Evolutionary conservation across 2,888 invertebrate genomes (phyloP), one percentile per base, ranked within the genome.

Genomic region (Xestia ashworthii): DNA sequence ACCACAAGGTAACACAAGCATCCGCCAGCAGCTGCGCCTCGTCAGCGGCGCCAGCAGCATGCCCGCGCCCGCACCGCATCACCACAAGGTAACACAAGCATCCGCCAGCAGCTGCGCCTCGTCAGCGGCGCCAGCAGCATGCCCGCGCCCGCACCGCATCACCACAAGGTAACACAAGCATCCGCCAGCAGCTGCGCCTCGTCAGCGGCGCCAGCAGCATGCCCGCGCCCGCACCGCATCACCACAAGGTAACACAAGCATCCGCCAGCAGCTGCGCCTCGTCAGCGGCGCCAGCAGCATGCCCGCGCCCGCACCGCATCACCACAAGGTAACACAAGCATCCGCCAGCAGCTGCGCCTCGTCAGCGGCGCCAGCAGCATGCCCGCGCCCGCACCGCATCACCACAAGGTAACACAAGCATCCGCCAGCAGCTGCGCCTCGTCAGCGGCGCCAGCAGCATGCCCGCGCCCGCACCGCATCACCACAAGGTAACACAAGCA

Each of bases 261-360:
- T 98, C 82, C 95, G 98, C 48, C 98, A 98, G 87, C 98, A 98
- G 92, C 94, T 98, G 85, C 94, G 98, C 66, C 95, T 98, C 41
- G 98, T 98, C 89, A 96, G 97, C 71, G 97, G 98, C 89, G 97
- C 98, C 25, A 97, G 97, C 86, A 98, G 97, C 92, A 95, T 98
- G 92, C 97, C 98, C 0, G 87, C 95, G 1, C 90, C 91, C 48
- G 89, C 92, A 50, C 89, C 93, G n/a, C 91, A 94, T 38, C 90
- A 94, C 79, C 88, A 91, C 38, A 96, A 96, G 93, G 65, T 65
- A n/a, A n/a, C n/a, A n/a, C n/a, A n/a, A 97, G 95, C 85, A 98
- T 98, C 82, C 95, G 98, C 48, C 98, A 98, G 87, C 98, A 98
- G 92, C 94, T 98, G 85, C 94, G 98, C 66, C 95, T 98, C 41